phyloP scores from a whole-genome alignment of 2,888 invertebrate genomes.

The Plemyria rubiginata region DNA sequence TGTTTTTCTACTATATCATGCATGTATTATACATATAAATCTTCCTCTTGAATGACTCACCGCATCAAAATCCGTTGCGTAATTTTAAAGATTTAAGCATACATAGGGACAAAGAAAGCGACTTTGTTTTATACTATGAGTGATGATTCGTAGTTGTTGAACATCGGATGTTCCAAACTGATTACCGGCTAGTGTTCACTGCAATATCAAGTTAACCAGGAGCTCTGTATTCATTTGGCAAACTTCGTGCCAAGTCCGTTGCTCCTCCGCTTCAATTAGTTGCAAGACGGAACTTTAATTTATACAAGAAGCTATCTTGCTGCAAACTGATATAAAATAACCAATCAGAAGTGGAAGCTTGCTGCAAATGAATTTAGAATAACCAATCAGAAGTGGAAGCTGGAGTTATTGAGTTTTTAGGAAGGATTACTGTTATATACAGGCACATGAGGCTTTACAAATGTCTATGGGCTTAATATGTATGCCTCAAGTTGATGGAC shows the following conservation, averaged over 20 bases:
- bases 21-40: too few relatives aligned
- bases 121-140: too few relatives aligned
- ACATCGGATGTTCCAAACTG: constrained; percentile 2
- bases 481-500: too few relatives aligned
- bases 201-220: constrained; percentile 22
- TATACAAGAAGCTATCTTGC: constrained; percentile 46
- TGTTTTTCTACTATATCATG: too few relatives aligned
- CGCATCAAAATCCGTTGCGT: too few relatives aligned
- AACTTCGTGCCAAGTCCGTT: constrained; percentile 31
- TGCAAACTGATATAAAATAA: constrained; percentile 36
- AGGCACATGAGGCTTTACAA: too few relatives aligned
- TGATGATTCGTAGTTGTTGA: background rate
- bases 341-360: constrained; percentile 8
- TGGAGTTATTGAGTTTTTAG: too few relatives aligned
- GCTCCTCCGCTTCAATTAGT: constrained; percentile 38
- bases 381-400: constrained; percentile 2
- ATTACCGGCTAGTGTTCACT: background rate
- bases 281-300: constrained; percentile 46
- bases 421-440: too few relatives aligned
- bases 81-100: too few relatives aligned
- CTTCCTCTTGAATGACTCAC: too few relatives aligned
- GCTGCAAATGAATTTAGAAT: constrained; percentile 37
- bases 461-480: too few relatives aligned
- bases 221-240: constrained; percentile 24
- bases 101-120: too few relatives aligned